Conservation (phyloP, 2,113 vertebrate species). For the Odocoileus virginianus region DNA sequence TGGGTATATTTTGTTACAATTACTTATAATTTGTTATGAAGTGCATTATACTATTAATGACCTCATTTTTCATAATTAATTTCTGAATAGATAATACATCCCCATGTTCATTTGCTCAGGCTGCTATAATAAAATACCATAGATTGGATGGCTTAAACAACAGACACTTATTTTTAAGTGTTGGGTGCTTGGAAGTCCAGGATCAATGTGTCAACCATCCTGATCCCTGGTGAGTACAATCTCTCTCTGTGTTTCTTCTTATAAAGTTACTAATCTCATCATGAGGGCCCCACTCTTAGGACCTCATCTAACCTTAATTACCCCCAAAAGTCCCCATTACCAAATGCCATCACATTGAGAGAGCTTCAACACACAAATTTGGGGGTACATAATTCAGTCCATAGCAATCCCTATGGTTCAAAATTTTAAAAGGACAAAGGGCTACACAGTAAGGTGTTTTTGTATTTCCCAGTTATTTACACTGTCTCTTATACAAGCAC, state of each 20-base stretch:
- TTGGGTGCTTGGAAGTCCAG: not conserved
- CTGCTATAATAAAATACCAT: not conserved
- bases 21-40: not conserved
- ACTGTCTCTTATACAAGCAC: not conserved
- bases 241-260: not conserved
- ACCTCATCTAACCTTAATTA: not conserved
- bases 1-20: not conserved
- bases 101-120: not conserved
- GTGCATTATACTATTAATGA: not conserved
- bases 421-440: not conserved
- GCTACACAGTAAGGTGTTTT: not conserved
- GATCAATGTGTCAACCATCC: not conserved
- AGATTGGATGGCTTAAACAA: not conserved
- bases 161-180: not conserved
- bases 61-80: not conserved
- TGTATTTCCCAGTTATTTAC: not conserved
- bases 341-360: not conserved
- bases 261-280: not conserved
- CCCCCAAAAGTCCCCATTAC: not conserved
- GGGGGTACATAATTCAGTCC: not conserved
- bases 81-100: not conserved
- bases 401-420: not conserved
- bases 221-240: not conserved
- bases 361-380: not conserved
- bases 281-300: not conserved